Evolutionary conservation across 1,140 invertebrate species (phyloP), one percentile per base, ranked within the genome.

Genomic region (Nasonia giraulti): DNA sequence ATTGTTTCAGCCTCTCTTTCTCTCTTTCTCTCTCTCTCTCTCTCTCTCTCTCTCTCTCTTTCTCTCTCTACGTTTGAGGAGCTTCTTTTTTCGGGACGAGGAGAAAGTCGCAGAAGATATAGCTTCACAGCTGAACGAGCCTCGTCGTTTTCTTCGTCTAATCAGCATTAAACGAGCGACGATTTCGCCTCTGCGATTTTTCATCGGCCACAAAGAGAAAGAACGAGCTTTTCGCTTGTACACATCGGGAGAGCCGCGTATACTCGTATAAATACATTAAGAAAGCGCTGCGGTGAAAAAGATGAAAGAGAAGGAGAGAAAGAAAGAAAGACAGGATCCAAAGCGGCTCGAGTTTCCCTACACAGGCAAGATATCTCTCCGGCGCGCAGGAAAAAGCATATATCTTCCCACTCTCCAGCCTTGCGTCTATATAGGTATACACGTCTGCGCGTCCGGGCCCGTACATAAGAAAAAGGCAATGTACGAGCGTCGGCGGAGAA

Each of bases 21-120:
- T 80, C 80, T 87, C 50, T 62, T 78, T 87, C 50, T 62, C 80
- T 87, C n/a, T n/a, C 50, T 62, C 47, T 87, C 27, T 73, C 73
- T 81, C 69, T 81, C 79, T 80, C 47, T 87, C 27, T 73, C 73
- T 81, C 69, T 81, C 79, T 80, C 47, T 87, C 27, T 73, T 69
- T 81, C 69, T 81, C 79, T 80, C 80, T 87, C 50, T 62, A 17
- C 55, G 20, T 62, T 20, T 62, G 55, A 62, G 20, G 20, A 62
- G 17, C 17, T 62, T 62, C 55, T 20, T 62, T 62, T 62, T 62
- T 62, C 14, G 17, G 20, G 17, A 20, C 55, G 55, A n/a, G 55
- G 55, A 62, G 55, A 62, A 62, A 62, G 55, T 62, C 55, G 12
- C 3, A n/a, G 55, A 20, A 20, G 27, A 27, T 1, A n/a, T 62